phyloP scores from a whole-genome alignment of 2,888 invertebrate species.

The Leuctra nigra region DNA sequence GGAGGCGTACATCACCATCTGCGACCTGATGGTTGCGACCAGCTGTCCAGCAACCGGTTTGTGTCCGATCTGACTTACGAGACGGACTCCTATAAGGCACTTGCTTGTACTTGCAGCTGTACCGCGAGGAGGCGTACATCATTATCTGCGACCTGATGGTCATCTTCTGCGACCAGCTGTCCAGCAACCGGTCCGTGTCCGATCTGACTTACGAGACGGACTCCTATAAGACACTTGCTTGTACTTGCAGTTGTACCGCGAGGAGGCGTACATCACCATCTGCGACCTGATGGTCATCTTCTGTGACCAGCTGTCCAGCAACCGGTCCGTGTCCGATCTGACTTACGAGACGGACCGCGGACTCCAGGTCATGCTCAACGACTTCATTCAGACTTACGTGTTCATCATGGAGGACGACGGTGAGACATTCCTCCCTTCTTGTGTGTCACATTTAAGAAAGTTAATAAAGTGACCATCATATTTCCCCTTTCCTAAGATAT shows the following conservation, averaged over 20 bases:
- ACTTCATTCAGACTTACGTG: conserved; percentile 88
- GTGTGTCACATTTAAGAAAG: too few relatives aligned
- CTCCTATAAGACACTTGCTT: too few relatives aligned
- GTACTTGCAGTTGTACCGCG: conserved; percentile 10
- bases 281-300: conserved; percentile 94
- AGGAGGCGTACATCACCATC: conserved; percentile 83
- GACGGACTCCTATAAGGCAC: too few relatives aligned
- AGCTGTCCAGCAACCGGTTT: conserved; percentile 46
- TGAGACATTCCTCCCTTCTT: too few relatives aligned
- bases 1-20: conserved; percentile 88
- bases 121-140: conserved; percentile 65
- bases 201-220: conserved; percentile 76
- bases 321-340: conserved; percentile 44
- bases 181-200: conserved; percentile 36
- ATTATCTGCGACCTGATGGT: conserved; percentile 94
- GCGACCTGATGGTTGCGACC: conserved; percentile 91
- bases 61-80: conserved; percentile 61
- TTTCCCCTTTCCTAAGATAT: too few relatives aligned
- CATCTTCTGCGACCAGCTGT: conserved; percentile 82
- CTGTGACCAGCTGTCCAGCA: conserved; percentile 65
- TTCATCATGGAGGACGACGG: conserved; percentile 90
- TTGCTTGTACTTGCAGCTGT: too few relatives aligned
- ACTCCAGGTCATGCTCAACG: conserved; percentile 76
- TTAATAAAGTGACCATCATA: too few relatives aligned
- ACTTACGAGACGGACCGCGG: conserved; percentile 73